Conservation (phyloP, 2,113 vertebrate genomes). For the crab-eating macaque (Macaca fascicularis) region T2T-MFA8v1.1 NC_088381.1:172882501-172883000, state of each 20-base stretch:
- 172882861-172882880: not conserved
- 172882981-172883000: not conserved
- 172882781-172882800: not conserved
- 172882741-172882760: not conserved
- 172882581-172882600: not conserved
- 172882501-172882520: not conserved
- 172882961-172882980: not conserved
- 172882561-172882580: not conserved
- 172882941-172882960: rapidly evolving
- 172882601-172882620: not conserved
- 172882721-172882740: not conserved
- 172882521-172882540: not conserved
- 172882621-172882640: too few species aligned
- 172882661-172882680: not conserved
- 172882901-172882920: too few species aligned
- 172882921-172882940: too few species aligned
- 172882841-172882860: rapidly evolving
- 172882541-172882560: rapidly evolving
- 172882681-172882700: not conserved
- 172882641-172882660: not conserved
- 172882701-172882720: not conserved
- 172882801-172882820: not conserved
- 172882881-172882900: not conserved
- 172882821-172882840: too few species aligned
- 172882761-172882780: not conserved